These are phyloP conservation scores for Acrossocheilus wenchowensis DNA, from an alignment of 2,797 vertebrate genomes.

Conservation along the genomic window DNA sequence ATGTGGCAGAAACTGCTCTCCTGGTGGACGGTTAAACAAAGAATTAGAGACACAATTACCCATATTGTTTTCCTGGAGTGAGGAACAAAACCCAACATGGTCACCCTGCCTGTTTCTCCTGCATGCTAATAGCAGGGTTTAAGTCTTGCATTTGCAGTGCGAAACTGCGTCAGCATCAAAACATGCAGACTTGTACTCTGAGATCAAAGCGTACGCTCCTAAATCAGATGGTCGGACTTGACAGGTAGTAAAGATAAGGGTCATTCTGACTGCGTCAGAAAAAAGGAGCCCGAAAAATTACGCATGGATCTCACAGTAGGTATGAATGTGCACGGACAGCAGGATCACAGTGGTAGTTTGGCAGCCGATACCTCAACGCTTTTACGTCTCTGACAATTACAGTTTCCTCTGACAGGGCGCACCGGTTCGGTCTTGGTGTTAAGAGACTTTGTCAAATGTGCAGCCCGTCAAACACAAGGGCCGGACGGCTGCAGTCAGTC, in stretches of 20 bases:
- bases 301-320: conserved; percentile 65
- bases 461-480: conserved; percentile 72
- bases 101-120: conserved; percentile 64
- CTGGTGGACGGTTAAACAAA: conserved; percentile 81
- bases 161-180: conserved; percentile 68
- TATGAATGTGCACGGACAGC: conserved; percentile 67
- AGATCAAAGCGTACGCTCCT: conserved; percentile 69
- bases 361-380: conserved; percentile 70
- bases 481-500: conserved; percentile 78
- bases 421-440: conserved; percentile 70
- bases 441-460: conserved; percentile 81
- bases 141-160: conserved; percentile 62
- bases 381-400: conserved; percentile 74
- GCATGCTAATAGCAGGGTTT: conserved; percentile 73
- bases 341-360: conserved; percentile 72
- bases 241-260: conserved; percentile 71
- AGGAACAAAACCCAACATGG: conserved; percentile 69
- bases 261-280: conserved; percentile 64
- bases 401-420: conserved; percentile 74
- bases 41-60: conserved; percentile 78
- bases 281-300: conserved; percentile 52
- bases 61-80: conserved; percentile 72
- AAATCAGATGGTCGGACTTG: conserved; percentile 70
- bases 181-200: conserved; percentile 63
- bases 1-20: conserved; percentile 77